Evolutionary conservation across 2,797 vertebrate species (phyloP), one percentile per base, ranked within the genome.

Genomic region (Lithobates sylvaticus): DNA sequence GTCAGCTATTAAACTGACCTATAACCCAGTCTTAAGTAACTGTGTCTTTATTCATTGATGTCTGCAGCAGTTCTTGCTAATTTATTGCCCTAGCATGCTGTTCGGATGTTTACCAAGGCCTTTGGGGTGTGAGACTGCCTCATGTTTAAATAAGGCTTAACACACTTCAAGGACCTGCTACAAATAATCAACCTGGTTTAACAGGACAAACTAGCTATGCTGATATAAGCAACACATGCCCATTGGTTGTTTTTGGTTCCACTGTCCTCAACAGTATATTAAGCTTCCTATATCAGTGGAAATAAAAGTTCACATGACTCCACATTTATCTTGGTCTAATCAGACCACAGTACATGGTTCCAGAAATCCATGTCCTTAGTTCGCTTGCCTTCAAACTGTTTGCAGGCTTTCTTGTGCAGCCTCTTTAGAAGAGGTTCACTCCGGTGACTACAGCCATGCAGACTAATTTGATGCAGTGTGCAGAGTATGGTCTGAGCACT

Each of bases 1-100:
- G 91, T 90, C 89, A 92, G 85, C 90, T 91, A 86, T 89, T 91
- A 92, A 89, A 90, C 91, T 89, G 89, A 93, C 89, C 89, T 91
- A 91, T 88, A 91, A 84, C 81, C 82, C 88, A 90, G 84, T 84
- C 85, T 85, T 54, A 89, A 92, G 88, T 88, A 91, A 91, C 84
- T 81, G 61, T 81, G 67, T 47, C 76, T 84, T 83, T 84, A 79
- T 87, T 88, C 81, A 74, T 85, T 89, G 80, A 86, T 0, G 72
- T 4, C 73, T 88, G 88, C 90, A 86, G 0, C 86, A 84, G 86
- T 88, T 69, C 47, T 23, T 50, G 89, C 77, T 88, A 87, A 87
- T 87, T 79, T 83, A 87, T 79, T 74, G 76, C 70, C 75, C 76
- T 90, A 74, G 84, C 85, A 73, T 87, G 89, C 77, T 85, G 54